Base-by-base conservation (phyloP, 2,888 invertebrate species). In the Diaprepes abbreviatus region DNA sequence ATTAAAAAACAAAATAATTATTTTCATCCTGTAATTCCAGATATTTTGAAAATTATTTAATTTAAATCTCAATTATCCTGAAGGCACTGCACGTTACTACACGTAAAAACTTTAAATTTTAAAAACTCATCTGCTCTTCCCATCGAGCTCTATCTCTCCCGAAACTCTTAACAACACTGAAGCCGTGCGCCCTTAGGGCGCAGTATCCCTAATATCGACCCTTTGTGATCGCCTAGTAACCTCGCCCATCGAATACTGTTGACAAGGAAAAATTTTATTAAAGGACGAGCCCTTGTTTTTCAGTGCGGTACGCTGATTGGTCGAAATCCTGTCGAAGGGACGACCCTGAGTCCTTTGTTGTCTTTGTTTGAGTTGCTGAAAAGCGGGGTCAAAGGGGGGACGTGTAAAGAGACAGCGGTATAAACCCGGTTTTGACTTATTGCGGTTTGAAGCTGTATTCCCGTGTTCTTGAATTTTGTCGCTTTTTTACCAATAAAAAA, bases 211-310 rank as follows among this genome's bases (percentile, higher is more conserved):
- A 24, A 43, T 70, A 71, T 71, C 71, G 71, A 71, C 71, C 70
- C 71, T 62, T 45, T 33, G 48, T 28, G 48, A 50, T 43, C 14
- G 52, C 33, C 45, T 50, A 16, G 21, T 52, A 64, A 64, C 69
- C 69, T 74, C 79, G 79, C 79, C 79, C 77, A 77, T 87, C 86
- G 85, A 63, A 83, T 87, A 86, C 85, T 85, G 87, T 87, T 76
- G 76, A 78, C 75, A 75, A 73, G 71, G 74, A 75, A 74, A 74
- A 76, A 81, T 79, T 83, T 82, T 81, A 80, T 82, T 82, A 82
- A 84, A 84, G 82, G 85, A 86, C 87, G 86, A 85, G 87, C 87
- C 87, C 87, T 85, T 86, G 86, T 85, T 87, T 87, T 87, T 86
- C 85, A 81, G 78, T 83, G 83, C 83, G 83, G 36, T 54, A 43